Conservation (phyloP, 2,797 vertebrate genomes). For the Miichthys miiuy region DNA sequence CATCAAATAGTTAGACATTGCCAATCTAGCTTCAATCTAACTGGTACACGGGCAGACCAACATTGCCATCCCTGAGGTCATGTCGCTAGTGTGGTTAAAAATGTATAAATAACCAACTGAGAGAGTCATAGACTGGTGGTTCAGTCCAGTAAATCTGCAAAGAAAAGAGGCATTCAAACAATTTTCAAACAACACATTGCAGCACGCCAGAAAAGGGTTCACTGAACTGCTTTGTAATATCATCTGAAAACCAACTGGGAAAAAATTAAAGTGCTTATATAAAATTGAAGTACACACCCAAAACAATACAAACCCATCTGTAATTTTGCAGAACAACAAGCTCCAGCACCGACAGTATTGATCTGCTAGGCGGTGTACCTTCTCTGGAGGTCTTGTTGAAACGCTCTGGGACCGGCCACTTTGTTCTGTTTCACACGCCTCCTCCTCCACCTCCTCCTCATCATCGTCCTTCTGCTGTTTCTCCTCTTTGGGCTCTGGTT, state of each 20-base stretch:
- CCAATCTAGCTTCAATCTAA: not conserved
- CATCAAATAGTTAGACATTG: not conserved
- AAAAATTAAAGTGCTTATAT: not conserved
- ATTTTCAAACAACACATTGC: not conserved
- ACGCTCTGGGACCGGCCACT: conserved; percentile 36
- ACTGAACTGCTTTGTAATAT: too few species aligned
- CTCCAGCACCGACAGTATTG: not conserved
- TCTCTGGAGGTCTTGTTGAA: conserved; percentile 47
- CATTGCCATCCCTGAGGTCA: not conserved
- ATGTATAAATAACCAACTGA: not conserved
- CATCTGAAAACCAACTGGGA: not conserved
- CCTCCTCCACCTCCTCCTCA: conserved; percentile 31
- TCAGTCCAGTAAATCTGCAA: not conserved
- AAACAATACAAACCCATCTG: not conserved
- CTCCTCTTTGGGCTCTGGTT: conserved; percentile 28
- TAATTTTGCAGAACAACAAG: not conserved
- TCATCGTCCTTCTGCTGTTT: conserved; percentile 48
- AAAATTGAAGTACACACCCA: too few species aligned
- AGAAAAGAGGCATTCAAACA: not conserved
- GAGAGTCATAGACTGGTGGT: not conserved
- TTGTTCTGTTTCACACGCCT: conserved; percentile 14
- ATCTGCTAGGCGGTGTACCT: conserved; percentile 43
- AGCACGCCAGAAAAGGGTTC: not conserved
- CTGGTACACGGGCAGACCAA: not conserved
- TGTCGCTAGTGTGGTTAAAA: not conserved